A percentile compares a stretch with the other conserved stretches of the same genome.
phyloP scores from a whole-genome alignment of 2,113 vertebrate species.

The Clupea harengus region DNA sequence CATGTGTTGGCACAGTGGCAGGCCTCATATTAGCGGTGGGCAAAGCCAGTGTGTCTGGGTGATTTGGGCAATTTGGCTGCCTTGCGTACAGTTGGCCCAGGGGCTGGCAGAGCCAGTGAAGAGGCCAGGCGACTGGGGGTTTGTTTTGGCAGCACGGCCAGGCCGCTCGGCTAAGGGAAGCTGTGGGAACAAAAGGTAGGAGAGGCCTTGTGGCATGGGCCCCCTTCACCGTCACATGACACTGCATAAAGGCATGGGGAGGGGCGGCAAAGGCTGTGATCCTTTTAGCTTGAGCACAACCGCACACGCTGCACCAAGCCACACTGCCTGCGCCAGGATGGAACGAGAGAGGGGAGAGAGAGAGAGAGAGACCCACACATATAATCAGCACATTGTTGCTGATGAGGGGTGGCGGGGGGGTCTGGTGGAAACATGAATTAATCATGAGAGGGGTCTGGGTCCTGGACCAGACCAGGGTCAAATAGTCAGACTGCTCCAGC shows the following conservation, averaged over 20 bases:
- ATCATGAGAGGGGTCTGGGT: conserved; percentile 25
- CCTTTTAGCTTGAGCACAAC: not conserved
- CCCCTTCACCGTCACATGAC: conserved; percentile 23
- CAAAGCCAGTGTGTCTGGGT: not conserved
- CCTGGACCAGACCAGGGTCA: not conserved
- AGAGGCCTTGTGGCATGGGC: not conserved
- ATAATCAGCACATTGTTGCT: conserved; percentile 54
- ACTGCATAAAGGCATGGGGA: conserved; percentile 2
- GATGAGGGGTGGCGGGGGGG: not conserved
- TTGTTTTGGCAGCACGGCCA: conserved; percentile 4
- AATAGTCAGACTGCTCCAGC: not conserved
- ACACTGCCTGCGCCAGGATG: not conserved
- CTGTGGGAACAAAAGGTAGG: conserved; percentile 29
- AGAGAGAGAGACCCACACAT: not conserved
- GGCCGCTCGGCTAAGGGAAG: not conserved
- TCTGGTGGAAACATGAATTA: conserved; percentile 42
- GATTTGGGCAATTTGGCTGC: not conserved
- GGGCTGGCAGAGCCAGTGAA: not conserved
- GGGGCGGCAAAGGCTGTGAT: not conserved
- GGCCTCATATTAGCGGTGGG: not conserved
- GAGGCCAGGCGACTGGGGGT: not conserved
- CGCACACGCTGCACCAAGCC: not conserved
- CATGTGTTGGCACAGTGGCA: not conserved
- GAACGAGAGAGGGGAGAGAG: not conserved
- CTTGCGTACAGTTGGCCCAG: not conserved